A percentile compares a stretch with the other conserved stretches of the same genome.
These are phyloP conservation scores for Mionectes macconnelli DNA, from an alignment of 2,113 vertebrate species.

Conservation along the genomic window DNA sequence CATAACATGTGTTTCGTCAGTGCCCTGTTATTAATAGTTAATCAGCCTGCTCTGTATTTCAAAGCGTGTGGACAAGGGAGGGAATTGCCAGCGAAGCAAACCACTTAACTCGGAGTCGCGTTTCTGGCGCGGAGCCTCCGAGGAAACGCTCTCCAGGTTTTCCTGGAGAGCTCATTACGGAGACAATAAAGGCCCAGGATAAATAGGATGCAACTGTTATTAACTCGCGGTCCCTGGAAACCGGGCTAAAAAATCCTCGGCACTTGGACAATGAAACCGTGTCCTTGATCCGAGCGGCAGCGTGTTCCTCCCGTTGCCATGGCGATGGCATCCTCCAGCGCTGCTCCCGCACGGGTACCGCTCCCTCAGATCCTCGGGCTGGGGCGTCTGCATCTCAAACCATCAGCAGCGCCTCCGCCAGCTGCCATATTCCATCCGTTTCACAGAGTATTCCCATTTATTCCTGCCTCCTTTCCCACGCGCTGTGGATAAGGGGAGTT, in stretches of 20 bases:
- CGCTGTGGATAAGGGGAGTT: accelerated
- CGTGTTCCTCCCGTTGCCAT: slow-evolving; percentile 44
- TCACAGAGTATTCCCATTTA: not conserved
- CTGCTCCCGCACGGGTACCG: not conserved
- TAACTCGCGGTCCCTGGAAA: slow-evolving; percentile 33
- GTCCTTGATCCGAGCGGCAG: slow-evolving; percentile 5
- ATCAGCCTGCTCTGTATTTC: not conserved
- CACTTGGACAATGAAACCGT: not conserved
- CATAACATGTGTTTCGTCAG: not conserved
- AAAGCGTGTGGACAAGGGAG: not conserved
- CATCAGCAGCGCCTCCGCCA: not conserved
- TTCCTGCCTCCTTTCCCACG: not conserved
- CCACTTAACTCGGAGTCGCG: slow-evolving; percentile 12
- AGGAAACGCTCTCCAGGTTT: slow-evolving; percentile 45
- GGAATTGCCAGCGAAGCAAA: not conserved
- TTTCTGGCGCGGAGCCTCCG: slow-evolving; percentile 39
- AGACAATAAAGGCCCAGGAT: slow-evolving; percentile 51
- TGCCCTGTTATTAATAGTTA: not conserved
- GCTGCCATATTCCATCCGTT: not conserved
- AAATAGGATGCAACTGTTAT: slow-evolving; percentile 54
- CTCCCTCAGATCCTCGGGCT: not conserved
- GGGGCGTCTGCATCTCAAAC: not conserved
- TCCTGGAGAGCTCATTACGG: slow-evolving; percentile 62
- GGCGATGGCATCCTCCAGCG: not conserved
- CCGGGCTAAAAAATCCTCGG: not conserved